These are phyloP conservation scores for Apostichopus californicus DNA, from an alignment of 35 echinoderm and acorn worm species.

Conservation along the genomic window DNA sequence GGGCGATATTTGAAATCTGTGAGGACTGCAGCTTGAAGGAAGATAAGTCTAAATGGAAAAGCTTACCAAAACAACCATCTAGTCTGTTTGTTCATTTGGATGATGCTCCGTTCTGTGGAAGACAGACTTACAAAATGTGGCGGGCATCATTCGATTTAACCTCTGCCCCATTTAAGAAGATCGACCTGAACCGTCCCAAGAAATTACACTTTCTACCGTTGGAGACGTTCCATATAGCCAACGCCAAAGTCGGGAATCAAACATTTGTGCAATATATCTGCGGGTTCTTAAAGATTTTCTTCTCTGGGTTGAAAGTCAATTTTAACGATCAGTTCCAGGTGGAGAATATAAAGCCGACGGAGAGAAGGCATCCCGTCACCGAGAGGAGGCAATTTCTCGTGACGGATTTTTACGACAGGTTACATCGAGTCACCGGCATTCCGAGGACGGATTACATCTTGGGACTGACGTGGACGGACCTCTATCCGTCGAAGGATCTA, in stretches of 20 bases:
- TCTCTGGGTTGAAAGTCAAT: slow-evolving; percentile 68
- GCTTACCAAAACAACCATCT: neutral
- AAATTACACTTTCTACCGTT: slow-evolving; percentile 79
- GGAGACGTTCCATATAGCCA: slow-evolving; percentile 47
- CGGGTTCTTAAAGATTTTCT: slow-evolving; percentile 69
- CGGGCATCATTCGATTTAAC: slow-evolving; percentile 66
- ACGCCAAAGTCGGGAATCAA: slow-evolving; percentile 45
- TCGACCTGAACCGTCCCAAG: slow-evolving; percentile 43
- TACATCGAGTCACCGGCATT: slow-evolving; percentile 55
- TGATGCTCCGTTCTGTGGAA: slow-evolving; percentile 55
- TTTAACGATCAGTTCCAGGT: slow-evolving; percentile 54
- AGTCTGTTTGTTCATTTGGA: slow-evolving; percentile 23
- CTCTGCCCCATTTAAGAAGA: slow-evolving; percentile 45
- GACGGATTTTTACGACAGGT: slow-evolving; percentile 71
- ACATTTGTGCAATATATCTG: slow-evolving; percentile 65
- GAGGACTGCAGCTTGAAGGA: slow-evolving; percentile 13
- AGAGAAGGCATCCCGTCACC: slow-evolving; percentile 67
- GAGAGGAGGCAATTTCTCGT: slow-evolving; percentile 81
- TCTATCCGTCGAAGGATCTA: slow-evolving; percentile 84
- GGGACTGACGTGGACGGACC: slow-evolving; percentile 91
- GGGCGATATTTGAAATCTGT: slow-evolving; percentile 55
- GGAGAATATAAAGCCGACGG: slow-evolving; percentile 25
- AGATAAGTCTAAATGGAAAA: neutral
- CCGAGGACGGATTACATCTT: slow-evolving; percentile 67
- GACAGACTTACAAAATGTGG: slow-evolving; percentile 95